Percentiles rank a stretch among this genome's conserved stretches.
phyloP scores from a whole-genome alignment of 1,140 invertebrate species.

The Arctopsyche grandis region DNA sequence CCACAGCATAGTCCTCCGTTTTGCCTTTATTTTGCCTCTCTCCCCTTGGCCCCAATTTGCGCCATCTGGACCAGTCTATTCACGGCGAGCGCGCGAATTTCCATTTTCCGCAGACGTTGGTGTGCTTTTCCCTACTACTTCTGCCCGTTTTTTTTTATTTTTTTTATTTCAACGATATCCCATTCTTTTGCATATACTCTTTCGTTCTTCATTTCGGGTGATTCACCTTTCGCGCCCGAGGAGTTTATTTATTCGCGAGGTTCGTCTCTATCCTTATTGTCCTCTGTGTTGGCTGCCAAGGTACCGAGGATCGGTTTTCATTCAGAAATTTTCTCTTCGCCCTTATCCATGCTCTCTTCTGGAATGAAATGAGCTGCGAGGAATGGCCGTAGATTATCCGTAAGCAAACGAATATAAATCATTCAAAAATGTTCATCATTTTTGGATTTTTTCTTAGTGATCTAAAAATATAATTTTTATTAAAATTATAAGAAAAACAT shows the following conservation, averaged over 20 bases:
- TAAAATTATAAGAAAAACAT: too few relatives aligned
- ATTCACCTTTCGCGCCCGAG: neutral
- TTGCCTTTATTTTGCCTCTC: too few relatives aligned
- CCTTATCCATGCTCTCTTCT: neutral
- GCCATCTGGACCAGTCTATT: conserved; percentile 50
- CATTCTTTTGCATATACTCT: conserved; percentile 36
- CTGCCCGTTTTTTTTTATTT: too few relatives aligned
- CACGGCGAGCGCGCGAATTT: conserved; percentile 42
- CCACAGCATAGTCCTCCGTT: neutral
- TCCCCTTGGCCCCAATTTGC: conserved; percentile 33
- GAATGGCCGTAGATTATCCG: too few relatives aligned
- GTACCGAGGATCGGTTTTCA: neutral
- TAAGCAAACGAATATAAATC: too few relatives aligned
- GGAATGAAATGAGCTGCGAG: too few relatives aligned
- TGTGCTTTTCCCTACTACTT: neutral
- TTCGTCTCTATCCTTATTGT: conserved; percentile 1
- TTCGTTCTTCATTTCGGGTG: neutral
- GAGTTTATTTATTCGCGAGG: conserved; percentile 10
- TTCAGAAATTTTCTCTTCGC: neutral
- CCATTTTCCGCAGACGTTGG: conserved; percentile 47
- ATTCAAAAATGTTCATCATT: too few relatives aligned
- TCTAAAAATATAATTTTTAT: too few relatives aligned
- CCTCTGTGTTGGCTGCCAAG: neutral
- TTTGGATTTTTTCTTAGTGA: too few relatives aligned
- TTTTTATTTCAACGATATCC: conserved; percentile 12